Evolutionary conservation across 2,113 vertebrate species (phyloP).

Genomic region (Crotophaga sulcirostris): DNA sequence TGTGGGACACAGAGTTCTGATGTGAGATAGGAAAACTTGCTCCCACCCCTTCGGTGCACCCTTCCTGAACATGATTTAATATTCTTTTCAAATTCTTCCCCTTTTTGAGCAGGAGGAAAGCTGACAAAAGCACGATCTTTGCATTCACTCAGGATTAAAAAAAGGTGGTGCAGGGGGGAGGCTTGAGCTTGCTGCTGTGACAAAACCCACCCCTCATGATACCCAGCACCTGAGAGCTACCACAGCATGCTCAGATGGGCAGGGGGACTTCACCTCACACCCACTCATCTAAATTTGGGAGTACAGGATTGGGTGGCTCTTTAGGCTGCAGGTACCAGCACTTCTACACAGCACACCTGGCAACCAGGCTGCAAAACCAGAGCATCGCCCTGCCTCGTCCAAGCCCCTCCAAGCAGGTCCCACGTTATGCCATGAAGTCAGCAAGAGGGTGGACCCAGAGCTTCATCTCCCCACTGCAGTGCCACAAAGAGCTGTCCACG

Average conservation of each 20-base stretch:
- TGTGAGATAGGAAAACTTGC: background rate
- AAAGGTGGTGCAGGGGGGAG: background rate
- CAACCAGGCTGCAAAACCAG: background rate
- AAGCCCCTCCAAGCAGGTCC: too few species aligned
- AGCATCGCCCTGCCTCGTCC: background rate
- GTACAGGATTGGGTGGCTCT: background rate
- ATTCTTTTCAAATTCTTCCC: slow-evolving; percentile 43
- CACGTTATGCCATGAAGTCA: accelerated
- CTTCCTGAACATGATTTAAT: background rate
- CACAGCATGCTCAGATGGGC: accelerated
- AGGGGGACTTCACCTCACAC: background rate
- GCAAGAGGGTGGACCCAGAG: background rate
- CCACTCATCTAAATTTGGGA: accelerated
- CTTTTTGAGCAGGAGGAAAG: slow-evolving; percentile 34
- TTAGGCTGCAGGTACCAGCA: background rate
- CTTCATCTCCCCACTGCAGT: accelerated
- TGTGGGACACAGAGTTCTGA: background rate
- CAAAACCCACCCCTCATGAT: background rate
- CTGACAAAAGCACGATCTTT: slow-evolving; percentile 51
- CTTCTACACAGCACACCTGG: accelerated
- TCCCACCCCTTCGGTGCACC: background rate
- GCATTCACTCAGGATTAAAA: background rate
- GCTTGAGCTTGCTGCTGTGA: background rate
- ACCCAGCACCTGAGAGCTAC: accelerated
- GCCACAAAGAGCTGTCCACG: background rate